phyloP scores from a whole-genome alignment of 2,797 vertebrate genomes.

The Streptopelia turtur region DNA sequence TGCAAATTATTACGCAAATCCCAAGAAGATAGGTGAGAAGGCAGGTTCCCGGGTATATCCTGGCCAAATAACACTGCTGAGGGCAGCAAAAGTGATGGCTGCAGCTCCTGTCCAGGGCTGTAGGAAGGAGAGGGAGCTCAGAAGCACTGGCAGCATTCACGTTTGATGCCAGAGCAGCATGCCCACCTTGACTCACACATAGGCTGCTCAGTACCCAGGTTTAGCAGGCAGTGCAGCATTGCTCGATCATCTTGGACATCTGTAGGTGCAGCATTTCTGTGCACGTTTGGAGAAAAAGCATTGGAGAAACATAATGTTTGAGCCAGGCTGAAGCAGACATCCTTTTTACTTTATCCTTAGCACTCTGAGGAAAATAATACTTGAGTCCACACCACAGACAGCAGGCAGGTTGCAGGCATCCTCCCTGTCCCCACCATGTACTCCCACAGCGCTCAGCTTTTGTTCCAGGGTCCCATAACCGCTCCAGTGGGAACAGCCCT shows the following conservation, averaged over 20 bases:
- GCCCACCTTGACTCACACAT: background rate
- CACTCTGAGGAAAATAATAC: background rate
- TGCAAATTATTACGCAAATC: background rate
- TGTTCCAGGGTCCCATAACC: background rate
- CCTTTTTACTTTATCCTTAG: background rate
- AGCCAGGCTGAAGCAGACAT: background rate
- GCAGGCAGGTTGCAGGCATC: background rate
- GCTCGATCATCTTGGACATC: background rate
- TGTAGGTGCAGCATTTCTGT: background rate
- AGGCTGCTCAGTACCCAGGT: accelerated
- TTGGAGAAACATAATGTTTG: background rate
- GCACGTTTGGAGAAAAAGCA: background rate
- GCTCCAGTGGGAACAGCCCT: background rate
- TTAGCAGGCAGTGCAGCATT: background rate
- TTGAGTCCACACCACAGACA: background rate
- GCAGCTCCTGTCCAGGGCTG: background rate
- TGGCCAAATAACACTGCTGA: background rate
- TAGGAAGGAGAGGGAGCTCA: background rate
- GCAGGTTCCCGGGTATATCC: background rate
- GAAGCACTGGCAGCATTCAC: background rate
- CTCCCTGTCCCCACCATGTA: background rate
- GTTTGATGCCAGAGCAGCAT: background rate
- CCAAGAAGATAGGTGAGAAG: background rate
- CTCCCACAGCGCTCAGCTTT: background rate
- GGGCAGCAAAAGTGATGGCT: background rate